These are phyloP conservation scores for Nudaria mundana DNA, from an alignment of 2,888 invertebrate genomes.

Conservation along the genomic window DNA sequence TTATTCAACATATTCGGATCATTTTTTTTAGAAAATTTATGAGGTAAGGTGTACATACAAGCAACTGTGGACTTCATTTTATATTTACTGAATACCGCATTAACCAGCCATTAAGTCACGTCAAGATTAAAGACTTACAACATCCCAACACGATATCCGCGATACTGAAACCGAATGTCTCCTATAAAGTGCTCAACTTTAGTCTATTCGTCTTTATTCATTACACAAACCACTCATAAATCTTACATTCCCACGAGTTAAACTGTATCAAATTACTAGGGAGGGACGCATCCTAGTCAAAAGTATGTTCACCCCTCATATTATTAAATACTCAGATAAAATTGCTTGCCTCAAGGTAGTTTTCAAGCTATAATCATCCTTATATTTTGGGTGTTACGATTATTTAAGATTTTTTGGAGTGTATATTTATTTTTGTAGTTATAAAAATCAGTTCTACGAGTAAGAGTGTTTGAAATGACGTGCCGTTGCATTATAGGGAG, in stretches of 20 bases:
- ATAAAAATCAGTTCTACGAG: constrained; percentile 69
- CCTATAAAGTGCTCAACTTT: constrained; percentile 33
- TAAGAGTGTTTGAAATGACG: constrained; percentile 69
- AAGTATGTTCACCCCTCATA: constrained; percentile 52
- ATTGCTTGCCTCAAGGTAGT: neutral
- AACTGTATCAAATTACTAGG: constrained; percentile 69
- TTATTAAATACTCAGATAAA: constrained; percentile 28
- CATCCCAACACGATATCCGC: constrained; percentile 19
- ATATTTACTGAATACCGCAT: neutral
- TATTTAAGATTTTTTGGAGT: neutral
- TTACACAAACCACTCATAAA: constrained; percentile 45
- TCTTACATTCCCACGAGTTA: constrained; percentile 64
- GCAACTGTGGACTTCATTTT: neutral
- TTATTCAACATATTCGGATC: neutral
- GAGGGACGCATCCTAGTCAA: constrained; percentile 48
- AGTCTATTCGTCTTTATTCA: constrained; percentile 43
- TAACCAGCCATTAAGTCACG: neutral
- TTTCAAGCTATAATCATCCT: constrained; percentile 25
- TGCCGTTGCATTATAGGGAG: constrained; percentile 57
- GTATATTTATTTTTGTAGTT: constrained; percentile 14
- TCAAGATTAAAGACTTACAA: constrained; percentile 12
- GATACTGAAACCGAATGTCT: constrained; percentile 23
- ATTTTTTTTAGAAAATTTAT: neutral
- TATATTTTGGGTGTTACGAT: constrained; percentile 22
- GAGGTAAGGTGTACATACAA: neutral